Base-by-base conservation (phyloP, 2,888 invertebrate species). In the Dynastes grantii region DNA sequence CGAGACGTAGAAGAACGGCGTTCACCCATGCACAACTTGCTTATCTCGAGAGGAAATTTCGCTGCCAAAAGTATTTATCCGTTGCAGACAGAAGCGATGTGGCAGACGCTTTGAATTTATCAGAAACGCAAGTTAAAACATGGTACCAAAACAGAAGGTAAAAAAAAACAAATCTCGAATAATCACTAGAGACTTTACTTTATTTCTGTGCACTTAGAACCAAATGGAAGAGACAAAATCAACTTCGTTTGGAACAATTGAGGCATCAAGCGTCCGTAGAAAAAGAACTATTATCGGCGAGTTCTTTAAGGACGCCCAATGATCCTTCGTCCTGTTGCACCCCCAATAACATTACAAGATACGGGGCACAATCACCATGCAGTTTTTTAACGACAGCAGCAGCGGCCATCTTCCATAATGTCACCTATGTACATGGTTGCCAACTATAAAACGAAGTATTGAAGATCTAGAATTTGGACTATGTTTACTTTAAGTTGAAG, bases 61-160 rank as follows among this genome's bases (percentile, higher is more conserved):
- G 97, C 8, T 96, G 96, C 85, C 97, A 97, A 89, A 98, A 98
- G 89, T 98, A 98, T 89, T 90, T 98, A 80, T 97, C 96, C 80
- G 97, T 98, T 6, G 97, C 97, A 0, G 98, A 98, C 87, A 91
- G 98, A 55, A 96, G 97, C 78, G 97, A 97, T 87, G 97, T 98
- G 0, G 97, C 98, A 0, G 97, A 97, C 85, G 94, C 96, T 0
- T 91, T 98, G 32, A 96, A 94, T 85, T 90, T 98, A 37, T 95
- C 96, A 51, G 98, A 98, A 89, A 98, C 97, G 0, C 98, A 98
- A 87, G 97, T 98, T 76, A 98, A 98, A 90, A 98, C 98, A 1
- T 98, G 98, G 97, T 98, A 96, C 85, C 96, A 96, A 89, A 96
- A 96, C 86, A 91, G 96, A 88, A 92, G 96, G 96, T 96, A 84